Conservation (phyloP, 2,888 invertebrate genomes). For the Pycnomerus fuliginosus region DNA sequence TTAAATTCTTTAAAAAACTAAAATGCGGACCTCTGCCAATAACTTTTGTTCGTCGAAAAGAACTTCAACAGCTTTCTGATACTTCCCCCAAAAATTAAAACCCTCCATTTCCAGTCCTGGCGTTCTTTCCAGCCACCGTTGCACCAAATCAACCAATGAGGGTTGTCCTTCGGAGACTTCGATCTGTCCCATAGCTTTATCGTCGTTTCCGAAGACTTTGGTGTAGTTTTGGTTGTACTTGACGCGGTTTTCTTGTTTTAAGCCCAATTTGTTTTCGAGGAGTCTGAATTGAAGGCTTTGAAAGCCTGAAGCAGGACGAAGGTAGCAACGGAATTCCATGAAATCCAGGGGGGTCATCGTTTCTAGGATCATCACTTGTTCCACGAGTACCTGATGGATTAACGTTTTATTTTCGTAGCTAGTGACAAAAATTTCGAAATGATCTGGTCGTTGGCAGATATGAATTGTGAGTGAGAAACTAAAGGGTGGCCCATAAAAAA, state of each 20-base stretch:
- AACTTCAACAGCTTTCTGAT: conserved; percentile 69
- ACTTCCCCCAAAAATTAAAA: conserved; percentile 95
- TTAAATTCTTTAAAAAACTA: too few relatives aligned
- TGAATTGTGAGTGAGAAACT: too few relatives aligned
- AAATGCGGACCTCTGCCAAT: conserved; percentile 61
- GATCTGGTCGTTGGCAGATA: too few relatives aligned
- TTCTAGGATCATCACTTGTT: conserved; percentile 96
- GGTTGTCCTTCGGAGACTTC: conserved; percentile 77
- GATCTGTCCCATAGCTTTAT: conserved; percentile 57
- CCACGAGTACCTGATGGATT: conserved; percentile 92
- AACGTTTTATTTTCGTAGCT: too few relatives aligned
- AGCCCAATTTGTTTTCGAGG: conserved; percentile 89
- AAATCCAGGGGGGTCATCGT: conserved; percentile 99
- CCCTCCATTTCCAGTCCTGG: conserved; percentile 84
- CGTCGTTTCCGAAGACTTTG: conserved; percentile 77
- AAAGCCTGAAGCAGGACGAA: conserved; percentile 96
- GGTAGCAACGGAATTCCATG: conserved; percentile 92
- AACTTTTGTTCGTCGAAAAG: conserved; percentile 70
- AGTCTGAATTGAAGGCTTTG: conserved; percentile 96
- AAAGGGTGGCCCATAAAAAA: too few relatives aligned
- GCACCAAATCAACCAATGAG: conserved; percentile 81
- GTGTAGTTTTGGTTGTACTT: conserved; percentile 93
- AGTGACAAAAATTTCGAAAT: too few relatives aligned
- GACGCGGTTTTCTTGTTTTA: conserved; percentile 81
- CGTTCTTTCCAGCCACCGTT: conserved; percentile 92